Base-by-base conservation (phyloP, 2,888 invertebrate genomes). In the Allacma fusca region DNA sequence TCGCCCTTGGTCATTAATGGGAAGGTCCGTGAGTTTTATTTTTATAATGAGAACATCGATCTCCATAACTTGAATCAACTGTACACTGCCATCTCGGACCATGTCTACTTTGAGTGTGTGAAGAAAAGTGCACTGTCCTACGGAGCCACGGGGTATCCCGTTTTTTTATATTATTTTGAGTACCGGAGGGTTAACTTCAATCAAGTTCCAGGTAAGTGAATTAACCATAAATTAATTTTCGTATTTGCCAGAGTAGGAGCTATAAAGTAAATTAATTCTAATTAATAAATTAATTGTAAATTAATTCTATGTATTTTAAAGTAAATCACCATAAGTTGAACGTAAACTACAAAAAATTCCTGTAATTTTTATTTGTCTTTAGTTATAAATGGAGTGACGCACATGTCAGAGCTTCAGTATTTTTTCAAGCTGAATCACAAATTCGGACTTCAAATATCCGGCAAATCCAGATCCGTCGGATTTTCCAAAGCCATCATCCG, bases 161-260 rank as follows among this genome's bases (percentile, higher is more conserved):
- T 80, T 16, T 77, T 75, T 24, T 62, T 81, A 0, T 82, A 82
- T 64, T 81, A 82, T 68, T 82, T 80, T 23, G 80, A 80, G 0
- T 78, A 81, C 28, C 72, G 73, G 26, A 80, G 79, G 34, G n/a
- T n/a, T n/a, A n/a, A n/a, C n/a, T 24, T 34, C 40, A 73, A 64
- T 5, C 40, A 40, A 40, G 13, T 16, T 1, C 44, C 70, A 24
- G 70, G 70, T 70, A 9, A 50, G 44, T 70, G n/a, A n/a, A n/a
- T n/a, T n/a, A n/a, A n/a, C n/a, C n/a, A n/a, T n/a, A n/a, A n/a
- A n/a, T n/a, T 59, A 59, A 13, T 59, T 59, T 59, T 23, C 7
- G 19, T 59, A 5, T 59, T 21, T n/a, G 5, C 59, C 59, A n/a
- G 9, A 13, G 19, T 59, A 13, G 5, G 5, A 5, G 40, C 40